Percentiles rank a stretch among this genome's conserved stretches.
These are phyloP conservation scores for Notolepis coatsorum DNA, from an alignment of 2,797 vertebrate genomes.

Conservation along the genomic window DNA sequence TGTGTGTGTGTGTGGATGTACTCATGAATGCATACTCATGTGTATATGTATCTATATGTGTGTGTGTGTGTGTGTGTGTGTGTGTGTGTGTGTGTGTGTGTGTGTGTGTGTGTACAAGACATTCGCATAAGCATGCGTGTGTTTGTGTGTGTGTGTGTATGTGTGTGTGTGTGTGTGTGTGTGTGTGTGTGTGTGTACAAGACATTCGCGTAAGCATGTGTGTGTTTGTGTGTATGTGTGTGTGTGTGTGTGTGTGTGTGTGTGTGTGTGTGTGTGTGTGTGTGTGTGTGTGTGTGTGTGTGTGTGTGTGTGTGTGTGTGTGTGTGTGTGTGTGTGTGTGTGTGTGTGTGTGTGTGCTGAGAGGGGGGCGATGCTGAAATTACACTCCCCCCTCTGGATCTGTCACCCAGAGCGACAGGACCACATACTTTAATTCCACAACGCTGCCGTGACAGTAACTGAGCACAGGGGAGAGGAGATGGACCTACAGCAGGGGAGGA, in stretches of 20 bases:
- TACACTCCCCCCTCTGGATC: conserved; percentile 20
- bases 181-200: no score
- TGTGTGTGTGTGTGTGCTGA: background rate
- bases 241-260: background rate
- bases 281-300: background rate
- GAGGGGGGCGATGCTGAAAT: conserved; percentile 14
- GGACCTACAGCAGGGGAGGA: background rate
- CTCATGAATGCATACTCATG: no score
- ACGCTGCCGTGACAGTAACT: conserved; percentile 17
- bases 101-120: no score
- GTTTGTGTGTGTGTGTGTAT: no score
- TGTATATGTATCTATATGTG: no score
- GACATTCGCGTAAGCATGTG: no score
- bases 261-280: background rate
- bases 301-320: background rate
- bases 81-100: no score
- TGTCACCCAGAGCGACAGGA: conserved; percentile 17
- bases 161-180: no score
- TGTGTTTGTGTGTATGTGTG: background rate
- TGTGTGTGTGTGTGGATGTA: no score
- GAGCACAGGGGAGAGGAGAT: conserved; percentile 9
- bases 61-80: no score
- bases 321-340: background rate
- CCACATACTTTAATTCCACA: conserved; percentile 22
- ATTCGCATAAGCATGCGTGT: no score